Base-by-base conservation (phyloP, 2,113 vertebrate species). In the Pachypanchax playfairii region DNA sequence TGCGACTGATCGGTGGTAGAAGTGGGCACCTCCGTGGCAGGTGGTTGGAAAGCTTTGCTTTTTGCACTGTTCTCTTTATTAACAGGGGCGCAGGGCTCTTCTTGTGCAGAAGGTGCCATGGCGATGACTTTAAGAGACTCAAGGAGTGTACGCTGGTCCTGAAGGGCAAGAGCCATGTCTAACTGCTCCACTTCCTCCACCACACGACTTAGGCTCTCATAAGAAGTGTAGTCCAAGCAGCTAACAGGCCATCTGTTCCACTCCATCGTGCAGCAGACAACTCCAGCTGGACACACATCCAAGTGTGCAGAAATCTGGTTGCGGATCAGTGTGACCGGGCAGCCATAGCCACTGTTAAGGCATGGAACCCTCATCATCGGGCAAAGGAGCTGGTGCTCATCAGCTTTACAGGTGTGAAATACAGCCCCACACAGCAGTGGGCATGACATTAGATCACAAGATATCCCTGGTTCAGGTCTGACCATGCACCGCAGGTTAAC, bases 241-340 rank as follows among this genome's bases (percentile, higher is more conserved):
- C 95, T 97, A 70, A 99, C 92, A 0, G 96, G 96, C 96, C 96
- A 98, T 70, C 96, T 92, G 67, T 98, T 99, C 97, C 97, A 98
- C 79, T 98, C 96, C 97, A 99, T 99, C 17, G 96, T 98, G 88
- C 97, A 99, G 85, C 95, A 97, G 3, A 99, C 95, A 36, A 98
- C 95, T 31, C 97, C 97, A 38, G 97, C 97, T 13, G 97, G 97
- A 79, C 97, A 99, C 52, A 93, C 82, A 84, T 95, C 93, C 20
- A 99, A 91, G 80, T 99, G 97, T 52, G 96, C 93, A 41, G 93
- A 94, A 73, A 98, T 93, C 84, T 96, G 96, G 79, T 93, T 94
- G 75, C 97, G 93, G 12, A 94, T 84, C 83, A 98, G 76, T 50
- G 85, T 84, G 79, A 92, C 92, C 0, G 97, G 96, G 88, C 97